Conservation (phyloP, 1,140 invertebrate genomes). For the Hypothenemus hampei region DNA sequence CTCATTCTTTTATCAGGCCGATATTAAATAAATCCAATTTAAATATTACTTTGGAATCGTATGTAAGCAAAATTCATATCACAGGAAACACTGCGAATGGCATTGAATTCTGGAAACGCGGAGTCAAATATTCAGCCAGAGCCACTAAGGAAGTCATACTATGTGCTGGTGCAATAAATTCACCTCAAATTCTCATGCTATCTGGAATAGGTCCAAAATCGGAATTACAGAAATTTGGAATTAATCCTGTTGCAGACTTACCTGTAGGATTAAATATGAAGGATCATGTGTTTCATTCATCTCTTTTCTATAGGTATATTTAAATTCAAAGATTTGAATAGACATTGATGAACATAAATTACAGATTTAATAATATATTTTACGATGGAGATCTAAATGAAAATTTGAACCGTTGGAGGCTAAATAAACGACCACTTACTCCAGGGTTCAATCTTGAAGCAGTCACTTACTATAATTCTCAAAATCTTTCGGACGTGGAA, state of each 20-base stretch:
- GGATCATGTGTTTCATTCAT: not conserved
- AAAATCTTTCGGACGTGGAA: not conserved
- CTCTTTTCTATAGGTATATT: not conserved
- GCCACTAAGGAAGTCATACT: conserved; percentile 63
- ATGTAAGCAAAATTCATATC: conserved; percentile 44
- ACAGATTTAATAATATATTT: not conserved
- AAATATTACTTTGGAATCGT: conserved; percentile 55
- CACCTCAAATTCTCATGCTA: conserved; percentile 54
- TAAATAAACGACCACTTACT: not conserved
- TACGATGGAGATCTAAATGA: not conserved
- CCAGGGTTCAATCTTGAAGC: not conserved
- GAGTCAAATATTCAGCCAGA: conserved; percentile 44
- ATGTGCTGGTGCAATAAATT: conserved; percentile 48
- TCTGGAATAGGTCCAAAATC: conserved; percentile 37
- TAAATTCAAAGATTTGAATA: not conserved
- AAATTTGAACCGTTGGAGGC: not conserved
- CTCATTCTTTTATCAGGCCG: conserved; percentile 52
- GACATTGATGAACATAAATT: not conserved
- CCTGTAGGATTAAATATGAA: conserved; percentile 52
- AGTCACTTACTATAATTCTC: not conserved
- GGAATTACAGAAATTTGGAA: conserved; percentile 41
- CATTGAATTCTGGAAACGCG: conserved; percentile 53
- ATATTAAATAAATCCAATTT: conserved; percentile 54
- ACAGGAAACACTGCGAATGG: conserved; percentile 52
- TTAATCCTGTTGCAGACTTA: conserved; percentile 42